Base-by-base conservation (phyloP, 2,797 vertebrate species). In the Rhincodon typus region DNA sequence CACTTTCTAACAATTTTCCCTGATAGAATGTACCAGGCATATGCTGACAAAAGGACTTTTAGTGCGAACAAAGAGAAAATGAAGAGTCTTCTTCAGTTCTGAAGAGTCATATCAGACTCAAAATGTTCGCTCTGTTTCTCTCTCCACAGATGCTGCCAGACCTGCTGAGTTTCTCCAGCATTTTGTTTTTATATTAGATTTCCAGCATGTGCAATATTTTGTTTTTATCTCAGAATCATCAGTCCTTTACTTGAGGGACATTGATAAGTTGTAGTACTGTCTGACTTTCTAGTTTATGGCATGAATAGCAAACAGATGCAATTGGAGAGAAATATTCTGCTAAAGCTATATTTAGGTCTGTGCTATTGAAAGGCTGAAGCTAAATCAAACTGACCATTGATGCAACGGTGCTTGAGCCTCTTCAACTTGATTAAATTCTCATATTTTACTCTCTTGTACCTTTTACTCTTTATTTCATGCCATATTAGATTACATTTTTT, bases 341-440 rank as follows among this genome's bases (percentile, higher is more conserved):
- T 27, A 1, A 93, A 69, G n/a, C 62, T 93, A 93, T 69, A 67
- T 42, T 93, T 93, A 66, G 66, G n/a, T 93, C 90, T 12, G 19
- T 69, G 62, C 38, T 38, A 66, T 84, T 93, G 90, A 69, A 93
- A 93, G 90, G 90, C 67, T 93, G 90, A 93, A 69, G 62, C 38
- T 93, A 93, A 93, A 67, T 93, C 90, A 93, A 93, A 93, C 90
- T 93, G 90, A 93, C 90, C 66, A 27, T 69, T 42, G 66, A 93
- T 7, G 90, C 90, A 93, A 93, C 66, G 90, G 90, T 42, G 90
- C 66, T 4, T 93, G 23, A 69, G 66, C n/a, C n/a, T 93, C 90
- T 69, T 93, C 90, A 93, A 93, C n/a, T 93, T 93, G 90, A 69
- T 93, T 69, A 93, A 69, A 93, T 93, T 69, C 90, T 93, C 19